Evolutionary conservation across 1,140 invertebrate species (phyloP), one percentile per base, ranked within the genome.

Genomic region (Dendroctonus ponderosae): DNA sequence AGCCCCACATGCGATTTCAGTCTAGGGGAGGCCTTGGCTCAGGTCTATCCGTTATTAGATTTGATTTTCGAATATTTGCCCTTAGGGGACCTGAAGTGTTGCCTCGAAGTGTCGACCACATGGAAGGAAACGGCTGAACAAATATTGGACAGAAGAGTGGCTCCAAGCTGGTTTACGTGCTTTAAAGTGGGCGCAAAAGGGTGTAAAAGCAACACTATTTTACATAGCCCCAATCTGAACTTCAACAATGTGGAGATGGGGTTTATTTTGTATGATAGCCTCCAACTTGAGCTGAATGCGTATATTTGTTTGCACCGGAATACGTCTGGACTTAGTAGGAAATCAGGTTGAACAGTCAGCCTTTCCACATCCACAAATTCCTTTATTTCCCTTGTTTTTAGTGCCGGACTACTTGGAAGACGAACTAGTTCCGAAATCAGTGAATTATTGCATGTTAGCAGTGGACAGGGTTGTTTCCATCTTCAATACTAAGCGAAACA

Each of bases 1-100:
- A 37, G 61, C 40, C 26, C 62, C n/a, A 9, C 7, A 7, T 51
- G 62, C 40, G 59, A 71, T 58, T 72, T 74, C 46, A 39, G 70
- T 43, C 70, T 74, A 66, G 70, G 52, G 8, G 68, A 70, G 58
- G 63, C 68, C 15, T 51, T 74, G 7, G 62, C 61, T 41, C 70
- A 68, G 37, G 68, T 74, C 12, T 72, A 73, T 44, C 73, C 73
- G 7, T 59, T 74, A 51, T 43, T 73, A 26, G 70, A 73, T 12
- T 63, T 74, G 15, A 54, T 74, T 42, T 74, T 74, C 41, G 59
- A 58, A 38, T 74, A 73, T 56, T 62, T 74, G 43, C 63, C 68
- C 26, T 67, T 54, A 43, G 69, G 65, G 11, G 71, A 73, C 12
- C 58, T 74, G 46, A 69, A 67, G 68, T 58, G 40, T n/a, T 72